Base-by-base conservation (phyloP, 2,888 invertebrate species). In the Celastrina argiolus region DNA sequence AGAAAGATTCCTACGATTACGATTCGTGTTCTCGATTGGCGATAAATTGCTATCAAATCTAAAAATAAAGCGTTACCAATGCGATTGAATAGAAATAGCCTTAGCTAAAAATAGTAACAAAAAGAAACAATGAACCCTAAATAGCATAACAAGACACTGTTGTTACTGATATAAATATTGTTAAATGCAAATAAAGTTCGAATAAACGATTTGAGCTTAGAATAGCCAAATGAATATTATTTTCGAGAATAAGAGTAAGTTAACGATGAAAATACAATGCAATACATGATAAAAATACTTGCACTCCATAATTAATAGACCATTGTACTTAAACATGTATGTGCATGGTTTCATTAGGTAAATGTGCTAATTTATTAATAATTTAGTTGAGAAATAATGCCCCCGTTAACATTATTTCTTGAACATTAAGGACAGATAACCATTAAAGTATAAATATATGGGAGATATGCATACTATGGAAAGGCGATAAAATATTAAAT, bases 291-390 rank as follows among this genome's bases (percentile, higher is more conserved):
- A 28, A 59, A 18, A 5, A 10, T 59, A 16, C 12, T 14, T 61
- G 61, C 16, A 61, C 61, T 61, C 34, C 16, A 61, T 61, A 61
- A 34, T 61, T 61, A 61, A 61, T 61, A 61, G 61, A 61, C 61
- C 61, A 39, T 59, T 59, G 34, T 36, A 39, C n/a, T 39, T 39
- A 61, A 61, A 61, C 61, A 10, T 39, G 61, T 61, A 18, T 61
- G 39, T 61, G 36, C 36, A 39, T 36, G 18, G 31, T 59, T 59
- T 31, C 34, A 59, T 59, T 59, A 18, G 18, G 18, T 34, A 34
- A 59, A 59, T 31, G n/a, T 31, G 16, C 16, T 31, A 34, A 59
- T 51, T 51, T 51, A 51, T 22, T 51, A 22, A 51, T 22, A 18
- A 51, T 22, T 22, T 51, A 22, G 51, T 51, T 51, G 14, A 51